A percentile compares a stretch with the other conserved stretches of the same genome.
phyloP scores from a whole-genome alignment of 92 coral and sea anemone genomes.

The Virgularia gustaviana region DNA sequence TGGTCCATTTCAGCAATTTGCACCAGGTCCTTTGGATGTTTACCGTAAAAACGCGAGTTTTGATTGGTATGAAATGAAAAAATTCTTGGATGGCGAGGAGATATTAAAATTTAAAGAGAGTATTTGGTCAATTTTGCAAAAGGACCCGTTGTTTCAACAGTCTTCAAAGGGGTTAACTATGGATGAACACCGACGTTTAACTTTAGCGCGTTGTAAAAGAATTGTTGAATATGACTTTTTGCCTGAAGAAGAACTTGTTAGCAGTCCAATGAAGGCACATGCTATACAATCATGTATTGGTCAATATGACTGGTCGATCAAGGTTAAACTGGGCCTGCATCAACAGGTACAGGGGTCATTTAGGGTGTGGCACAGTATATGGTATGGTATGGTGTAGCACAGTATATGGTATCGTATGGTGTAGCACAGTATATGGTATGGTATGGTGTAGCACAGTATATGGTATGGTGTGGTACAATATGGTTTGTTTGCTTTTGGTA shows the following conservation, averaged over 20 bases:
- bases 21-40: constrained; percentile 74
- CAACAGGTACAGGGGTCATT: constrained; percentile 41
- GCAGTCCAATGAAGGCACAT: constrained; percentile 59
- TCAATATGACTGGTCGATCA: constrained; percentile 70
- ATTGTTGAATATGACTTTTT: constrained; percentile 73
- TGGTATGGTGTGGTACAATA: too few relatives aligned
- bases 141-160: constrained; percentile 70
- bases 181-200: constrained; percentile 67
- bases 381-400: too few relatives aligned
- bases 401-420: too few relatives aligned
- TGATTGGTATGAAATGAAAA: constrained; percentile 77
- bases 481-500: too few relatives aligned
- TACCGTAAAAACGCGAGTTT: constrained; percentile 75
- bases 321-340: constrained; percentile 61
- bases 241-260: constrained; percentile 66
- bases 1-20: constrained; percentile 46
- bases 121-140: constrained; percentile 72
- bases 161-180: constrained; percentile 58
- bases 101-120: constrained; percentile 60
- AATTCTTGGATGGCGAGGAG: constrained; percentile 79
- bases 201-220: constrained; percentile 63
- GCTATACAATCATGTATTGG: constrained; percentile 62
- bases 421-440: too few relatives aligned
- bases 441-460: too few relatives aligned
- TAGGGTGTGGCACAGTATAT: too few relatives aligned